A percentile compares a stretch with the other conserved stretches of the same genome.
phyloP scores from a whole-genome alignment of 1,140 invertebrate genomes.

The Cataglyphis hispanica region DNA sequence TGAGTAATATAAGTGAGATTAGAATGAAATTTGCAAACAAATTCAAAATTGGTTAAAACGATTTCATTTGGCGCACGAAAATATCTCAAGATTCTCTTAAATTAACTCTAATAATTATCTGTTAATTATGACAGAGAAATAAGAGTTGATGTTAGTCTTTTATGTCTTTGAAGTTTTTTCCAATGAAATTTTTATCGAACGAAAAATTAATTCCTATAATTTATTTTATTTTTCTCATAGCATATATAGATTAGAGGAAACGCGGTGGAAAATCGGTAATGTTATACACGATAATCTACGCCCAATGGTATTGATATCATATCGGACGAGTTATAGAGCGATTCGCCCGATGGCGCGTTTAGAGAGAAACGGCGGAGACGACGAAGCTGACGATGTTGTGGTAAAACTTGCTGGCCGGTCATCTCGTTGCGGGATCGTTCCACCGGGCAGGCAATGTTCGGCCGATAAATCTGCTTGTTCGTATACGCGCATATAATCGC shows the following conservation, averaged over 20 bases:
- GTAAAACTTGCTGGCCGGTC: conserved; percentile 54
- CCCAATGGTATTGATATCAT: conserved; percentile 47
- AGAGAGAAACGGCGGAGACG: background rate
- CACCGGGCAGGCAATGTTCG: conserved; percentile 60
- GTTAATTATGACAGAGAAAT: conserved; percentile 7
- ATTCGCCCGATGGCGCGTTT: background rate
- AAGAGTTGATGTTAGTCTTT: background rate
- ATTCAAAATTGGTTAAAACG: background rate
- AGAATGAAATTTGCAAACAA: background rate
- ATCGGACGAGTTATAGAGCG: conserved; percentile 29
- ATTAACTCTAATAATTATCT: background rate
- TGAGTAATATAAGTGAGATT: background rate
- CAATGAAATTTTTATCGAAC: background rate
- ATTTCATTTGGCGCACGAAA: conserved; percentile 2
- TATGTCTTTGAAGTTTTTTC: background rate
- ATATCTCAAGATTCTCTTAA: background rate
- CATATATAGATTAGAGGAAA: background rate
- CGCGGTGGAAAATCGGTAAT: conserved; percentile 15
- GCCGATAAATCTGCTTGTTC: conserved; percentile 69
- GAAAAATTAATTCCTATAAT: background rate
- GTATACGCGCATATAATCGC: conserved; percentile 69
- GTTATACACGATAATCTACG: conserved; percentile 25
- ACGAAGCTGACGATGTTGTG: background rate
- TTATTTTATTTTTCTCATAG: conserved; percentile 22
- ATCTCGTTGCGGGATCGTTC: conserved; percentile 69